A percentile compares a stretch with the other conserved stretches of the same genome.
These are phyloP conservation scores for Agrochola circellaris DNA, from an alignment of 2,888 invertebrate genomes.

Conservation along the genomic window DNA sequence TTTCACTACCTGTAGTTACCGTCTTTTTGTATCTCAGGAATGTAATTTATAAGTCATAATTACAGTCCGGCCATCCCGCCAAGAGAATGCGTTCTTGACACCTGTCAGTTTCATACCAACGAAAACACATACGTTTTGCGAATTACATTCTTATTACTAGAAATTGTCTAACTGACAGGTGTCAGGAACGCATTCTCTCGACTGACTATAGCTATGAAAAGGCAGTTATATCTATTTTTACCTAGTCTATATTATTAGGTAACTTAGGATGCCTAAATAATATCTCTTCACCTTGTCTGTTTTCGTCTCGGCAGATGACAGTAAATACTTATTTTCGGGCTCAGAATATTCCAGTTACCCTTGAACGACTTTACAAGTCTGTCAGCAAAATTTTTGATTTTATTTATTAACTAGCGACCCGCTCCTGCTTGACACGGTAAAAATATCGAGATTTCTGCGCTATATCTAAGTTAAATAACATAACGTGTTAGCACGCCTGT, in stretches of 20 bases:
- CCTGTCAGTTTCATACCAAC: no score
- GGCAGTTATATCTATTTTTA: not conserved
- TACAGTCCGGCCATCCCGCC: no score
- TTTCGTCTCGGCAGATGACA: not conserved
- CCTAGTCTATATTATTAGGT: not conserved
- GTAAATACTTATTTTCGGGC: not conserved
- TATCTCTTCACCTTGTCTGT: not conserved
- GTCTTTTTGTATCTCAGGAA: no score
- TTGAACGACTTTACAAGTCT: not conserved
- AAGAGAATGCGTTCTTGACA: no score
- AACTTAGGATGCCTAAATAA: not conserved
- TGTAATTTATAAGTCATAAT: no score
- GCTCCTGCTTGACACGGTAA: no score
- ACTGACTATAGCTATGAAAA: not conserved
- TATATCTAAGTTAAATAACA: not conserved
- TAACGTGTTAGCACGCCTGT: not conserved
- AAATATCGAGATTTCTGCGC: no score
- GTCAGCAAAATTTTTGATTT: not conserved
- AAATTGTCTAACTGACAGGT: no score
- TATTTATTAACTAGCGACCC: not conserved
- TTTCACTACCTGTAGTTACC: no score
- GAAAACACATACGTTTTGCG: no score
- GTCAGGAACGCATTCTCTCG: no score
- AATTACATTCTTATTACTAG: no score
- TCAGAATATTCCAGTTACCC: not conserved